These are phyloP conservation scores for Sebastes dallii DNA, from an alignment of 2,797 vertebrate species.

Conservation along the genomic window DNA sequence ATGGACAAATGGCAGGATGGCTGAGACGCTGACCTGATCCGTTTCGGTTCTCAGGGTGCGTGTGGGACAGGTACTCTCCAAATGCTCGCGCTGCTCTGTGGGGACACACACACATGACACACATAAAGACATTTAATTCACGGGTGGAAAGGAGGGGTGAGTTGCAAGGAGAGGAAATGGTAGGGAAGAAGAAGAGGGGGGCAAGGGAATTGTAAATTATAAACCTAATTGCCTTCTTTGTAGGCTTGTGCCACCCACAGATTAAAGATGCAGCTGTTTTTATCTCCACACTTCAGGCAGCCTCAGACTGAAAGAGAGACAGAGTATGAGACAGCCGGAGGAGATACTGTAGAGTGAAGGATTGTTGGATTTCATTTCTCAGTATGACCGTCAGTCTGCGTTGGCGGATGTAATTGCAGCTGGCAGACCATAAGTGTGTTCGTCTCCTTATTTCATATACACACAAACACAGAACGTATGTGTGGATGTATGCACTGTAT, in stretches of 20 bases:
- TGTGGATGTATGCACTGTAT: neutral
- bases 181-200: slow-evolving; percentile 34
- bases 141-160: slow-evolving; percentile 40
- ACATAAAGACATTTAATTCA: slow-evolving; percentile 71
- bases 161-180: slow-evolving; percentile 30
- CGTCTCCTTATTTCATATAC: neutral
- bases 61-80: slow-evolving; percentile 97
- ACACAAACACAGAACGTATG: neutral
- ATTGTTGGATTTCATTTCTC: slow-evolving; percentile 44
- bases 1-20: slow-evolving; percentile 54
- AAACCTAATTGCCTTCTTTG: slow-evolving; percentile 75
- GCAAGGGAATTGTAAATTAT: slow-evolving; percentile 64
- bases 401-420: slow-evolving; percentile 23
- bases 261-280: slow-evolving; percentile 73
- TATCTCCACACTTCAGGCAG: slow-evolving; percentile 73
- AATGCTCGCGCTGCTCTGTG: slow-evolving; percentile 95
- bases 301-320: slow-evolving; percentile 35
- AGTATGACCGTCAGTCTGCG: slow-evolving; percentile 40
- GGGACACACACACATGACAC: slow-evolving; percentile 70
- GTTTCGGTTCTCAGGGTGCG: slow-evolving; percentile 92
- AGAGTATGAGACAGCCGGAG: slow-evolving; percentile 39
- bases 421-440: neutral
- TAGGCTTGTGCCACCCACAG: slow-evolving; percentile 72
- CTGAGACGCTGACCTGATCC: slow-evolving; percentile 91
- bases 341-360: slow-evolving; percentile 31